phyloP scores from a whole-genome alignment of 2,888 invertebrate genomes.

The Pantelozetes paolii region DNA sequence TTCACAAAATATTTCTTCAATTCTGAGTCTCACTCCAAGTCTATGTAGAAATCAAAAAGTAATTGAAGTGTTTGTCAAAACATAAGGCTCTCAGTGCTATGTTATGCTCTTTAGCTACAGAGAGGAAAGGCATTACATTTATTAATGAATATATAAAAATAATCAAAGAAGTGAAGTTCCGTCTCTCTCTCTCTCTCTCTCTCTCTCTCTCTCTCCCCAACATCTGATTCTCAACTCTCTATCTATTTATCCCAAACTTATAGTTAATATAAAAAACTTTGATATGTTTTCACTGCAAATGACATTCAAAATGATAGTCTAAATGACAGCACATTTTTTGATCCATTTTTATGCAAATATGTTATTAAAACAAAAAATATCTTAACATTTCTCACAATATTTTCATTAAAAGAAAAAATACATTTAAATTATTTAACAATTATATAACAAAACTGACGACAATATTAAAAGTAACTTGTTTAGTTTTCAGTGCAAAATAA shows the following conservation, averaged over 20 bases:
- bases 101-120: not conserved
- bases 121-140: not conserved
- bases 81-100: not conserved
- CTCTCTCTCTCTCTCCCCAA: not conserved
- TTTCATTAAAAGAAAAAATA: no score
- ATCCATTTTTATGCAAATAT: no score
- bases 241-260: not conserved
- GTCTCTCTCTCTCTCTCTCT: not conserved
- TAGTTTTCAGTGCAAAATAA: no score
- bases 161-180: conserved; percentile 17
- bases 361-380: no score
- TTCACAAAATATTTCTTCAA: not conserved
- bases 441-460: no score
- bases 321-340: no score
- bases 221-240: no score
- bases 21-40: not conserved
- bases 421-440: no score
- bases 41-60: not conserved
- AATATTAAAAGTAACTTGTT: no score
- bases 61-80: not conserved
- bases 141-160: not conserved
- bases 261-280: not conserved
- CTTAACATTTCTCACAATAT: no score
- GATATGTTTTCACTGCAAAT: conserved; percentile 8
- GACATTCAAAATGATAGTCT: not conserved